Evolutionary conservation across 2,888 invertebrate species (phyloP), one percentile per base, ranked within the genome.

Genomic region (Prosopocoilus inquinatus): DNA sequence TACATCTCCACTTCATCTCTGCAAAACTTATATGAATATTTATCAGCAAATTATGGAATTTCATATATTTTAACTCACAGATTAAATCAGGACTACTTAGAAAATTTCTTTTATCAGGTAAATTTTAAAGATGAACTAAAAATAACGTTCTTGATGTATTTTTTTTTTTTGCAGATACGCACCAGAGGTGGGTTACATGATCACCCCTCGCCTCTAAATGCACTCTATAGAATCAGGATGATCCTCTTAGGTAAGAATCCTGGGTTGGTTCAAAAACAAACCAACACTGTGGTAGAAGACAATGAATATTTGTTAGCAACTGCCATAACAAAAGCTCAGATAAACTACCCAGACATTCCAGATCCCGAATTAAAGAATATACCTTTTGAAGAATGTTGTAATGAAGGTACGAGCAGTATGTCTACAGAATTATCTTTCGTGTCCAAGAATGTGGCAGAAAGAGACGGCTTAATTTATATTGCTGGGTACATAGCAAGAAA

Each of bases 221-320:
- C 53, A 9, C 16, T 63, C 2, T 55, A 59, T 41, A 57, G 60
- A 15, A 36, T 62, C 13, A 55, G 55, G 41, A 47, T 59, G 47
- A 60, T 63, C 33, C 46, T 62, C 9, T 49, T 62, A 3, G 59
- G 63, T 9, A 63, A 62, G 45, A 62, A 62, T 48, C 50, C 61
- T 13, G 55, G 53, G n/a, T 16, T 52, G 41, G 54, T 55, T 7
- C 49, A 54, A 46, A 41, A n/a, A 28, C 28, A 56, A 47, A 15
- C 55, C n/a, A 57, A 62, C 48, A 32, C 33, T 9, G 43, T 34
- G 43, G 8, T n/a, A 8, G 41, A 41, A 43, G 55, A 28, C n/a
- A 13, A 61, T 20, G 54, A 59, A 45, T 62, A 53, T 41, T 11
- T 61, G 34, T 11, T 55, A 39, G 49, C 50, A 12, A 54, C 35